Percentiles rank a stretch among this genome's conserved stretches.
Evolutionary conservation across 2,797 vertebrate species (phyloP).

Genomic region (Carduelis carduelis): DNA sequence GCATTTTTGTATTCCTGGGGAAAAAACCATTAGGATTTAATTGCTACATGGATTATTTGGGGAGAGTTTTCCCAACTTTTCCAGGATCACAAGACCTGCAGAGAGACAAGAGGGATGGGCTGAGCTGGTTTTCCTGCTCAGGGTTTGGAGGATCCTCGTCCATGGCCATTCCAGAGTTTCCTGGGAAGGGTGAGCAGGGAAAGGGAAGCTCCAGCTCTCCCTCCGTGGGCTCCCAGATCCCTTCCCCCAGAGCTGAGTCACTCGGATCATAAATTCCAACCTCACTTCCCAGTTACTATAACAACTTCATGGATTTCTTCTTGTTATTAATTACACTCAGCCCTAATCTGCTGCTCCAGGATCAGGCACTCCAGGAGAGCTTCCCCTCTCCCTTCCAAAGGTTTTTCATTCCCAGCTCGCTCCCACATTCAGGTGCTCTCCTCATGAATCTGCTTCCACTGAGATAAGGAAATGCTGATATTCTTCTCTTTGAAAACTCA

Average conservation of each 20-base stretch:
- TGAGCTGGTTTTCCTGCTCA: background rate
- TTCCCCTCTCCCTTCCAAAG: background rate
- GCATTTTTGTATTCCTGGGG: background rate
- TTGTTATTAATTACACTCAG: conserved; percentile 40
- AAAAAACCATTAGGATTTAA: background rate
- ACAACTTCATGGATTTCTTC: conserved; percentile 50
- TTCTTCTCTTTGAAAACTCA: background rate
- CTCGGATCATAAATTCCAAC: background rate
- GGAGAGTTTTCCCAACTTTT: background rate
- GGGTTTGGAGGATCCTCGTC: background rate
- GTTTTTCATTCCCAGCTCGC: background rate
- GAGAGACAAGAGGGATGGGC: background rate
- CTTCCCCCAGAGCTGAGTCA: conserved; percentile 47
- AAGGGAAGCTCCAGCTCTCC: background rate
- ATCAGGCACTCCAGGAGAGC: background rate
- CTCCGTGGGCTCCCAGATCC: background rate
- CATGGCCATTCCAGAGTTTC: background rate
- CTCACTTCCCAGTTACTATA: conserved; percentile 54
- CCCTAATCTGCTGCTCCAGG: conserved; percentile 8
- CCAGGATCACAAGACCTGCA: background rate
- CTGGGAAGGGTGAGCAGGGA: background rate
- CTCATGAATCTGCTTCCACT: background rate
- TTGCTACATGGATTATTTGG: background rate
- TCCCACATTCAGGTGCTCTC: background rate
- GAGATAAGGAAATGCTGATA: conserved; percentile 12